Evolutionary conservation across 1,140 invertebrate genomes (phyloP), one percentile per base, ranked within the genome.

Genomic region (Philopotamus ludificatus): DNA sequence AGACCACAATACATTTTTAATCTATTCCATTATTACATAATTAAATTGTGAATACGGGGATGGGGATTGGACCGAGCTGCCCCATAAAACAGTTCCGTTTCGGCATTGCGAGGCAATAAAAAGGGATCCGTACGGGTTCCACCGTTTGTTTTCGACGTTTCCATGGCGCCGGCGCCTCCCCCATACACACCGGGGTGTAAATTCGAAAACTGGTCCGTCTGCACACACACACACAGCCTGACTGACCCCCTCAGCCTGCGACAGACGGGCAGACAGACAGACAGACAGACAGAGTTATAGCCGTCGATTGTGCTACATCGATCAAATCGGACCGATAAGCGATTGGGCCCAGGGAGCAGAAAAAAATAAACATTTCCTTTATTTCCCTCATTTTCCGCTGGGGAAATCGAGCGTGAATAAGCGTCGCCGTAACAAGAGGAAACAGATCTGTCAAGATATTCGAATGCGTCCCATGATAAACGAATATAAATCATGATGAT

Each of bases 91-190:
- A 12, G 42, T 16, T 39, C 53, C 3, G n/a, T n/a, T n/a, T n/a
- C n/a, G n/a, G n/a, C n/a, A n/a, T n/a, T 42, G 22, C 2, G 15
- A 28, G 54, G 20, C 42, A 26, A 18, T 57, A 57, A 57, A 57
- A 41, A 42, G 22, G 57, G 42, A 10, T 25, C 18, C 44, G 44
- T 47, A 47, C n/a, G 54, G 47, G 45, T 65, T 63, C 15, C 44
- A 44, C 41, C 15, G 66, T 68, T 68, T 65, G 66, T 68, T 68
- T 68, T 59, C 62, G 58, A 55, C 53, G 66, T 68, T 68, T 65
- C 66, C 66, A 68, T 68, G 66, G 62, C 66, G 66, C 66, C 66
- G 59, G n/a, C 20, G 44, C 54, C 16, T n/a, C 57, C 62, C 62
- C 20, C 58, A 7, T 16, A 39, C 21, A 42, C 16, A 50, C 21